Conservation (phyloP, 2,888 invertebrate genomes). For the Phania funesta region DNA sequence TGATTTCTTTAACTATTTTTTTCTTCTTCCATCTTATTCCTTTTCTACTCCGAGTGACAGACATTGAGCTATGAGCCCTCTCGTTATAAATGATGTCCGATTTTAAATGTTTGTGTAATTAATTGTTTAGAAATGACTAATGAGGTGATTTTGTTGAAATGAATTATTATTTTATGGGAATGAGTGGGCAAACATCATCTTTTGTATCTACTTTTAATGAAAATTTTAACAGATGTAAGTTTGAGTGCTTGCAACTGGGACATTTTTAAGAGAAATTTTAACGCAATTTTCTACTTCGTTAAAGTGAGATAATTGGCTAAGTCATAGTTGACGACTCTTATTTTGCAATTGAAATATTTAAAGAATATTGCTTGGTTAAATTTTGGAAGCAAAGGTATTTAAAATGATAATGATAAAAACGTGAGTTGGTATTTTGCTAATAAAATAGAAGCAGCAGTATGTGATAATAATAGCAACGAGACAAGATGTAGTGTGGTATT, state of each 20-base stretch:
- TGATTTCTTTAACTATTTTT: conserved; percentile 13
- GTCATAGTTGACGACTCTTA: not conserved
- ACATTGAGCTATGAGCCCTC: not conserved
- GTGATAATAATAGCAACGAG: too few relatives aligned
- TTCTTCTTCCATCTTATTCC: not conserved
- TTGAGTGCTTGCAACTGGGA: too few relatives aligned
- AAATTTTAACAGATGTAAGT: not conserved
- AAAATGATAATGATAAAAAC: too few relatives aligned
- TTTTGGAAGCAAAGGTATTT: too few relatives aligned
- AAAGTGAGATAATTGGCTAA: not conserved
- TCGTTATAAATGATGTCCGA: conserved; percentile 54
- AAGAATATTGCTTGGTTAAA: too few relatives aligned
- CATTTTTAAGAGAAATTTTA: not conserved
- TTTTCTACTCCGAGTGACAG: not conserved
- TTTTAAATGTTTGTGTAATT: conserved; percentile 58
- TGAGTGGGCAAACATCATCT: not conserved
- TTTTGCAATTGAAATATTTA: too few relatives aligned
- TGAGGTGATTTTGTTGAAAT: conserved; percentile 49
- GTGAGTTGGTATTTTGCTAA: too few relatives aligned
- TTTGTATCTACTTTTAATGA: not conserved
- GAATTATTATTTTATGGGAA: conserved; percentile 5
- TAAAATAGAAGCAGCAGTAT: too few relatives aligned
- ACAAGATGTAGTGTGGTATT: too few relatives aligned
- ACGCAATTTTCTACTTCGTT: conserved; percentile 3
- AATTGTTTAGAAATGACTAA: conserved; percentile 60